phyloP scores from a whole-genome alignment of 2,797 vertebrate species.

The Valencia hispanica region DNA sequence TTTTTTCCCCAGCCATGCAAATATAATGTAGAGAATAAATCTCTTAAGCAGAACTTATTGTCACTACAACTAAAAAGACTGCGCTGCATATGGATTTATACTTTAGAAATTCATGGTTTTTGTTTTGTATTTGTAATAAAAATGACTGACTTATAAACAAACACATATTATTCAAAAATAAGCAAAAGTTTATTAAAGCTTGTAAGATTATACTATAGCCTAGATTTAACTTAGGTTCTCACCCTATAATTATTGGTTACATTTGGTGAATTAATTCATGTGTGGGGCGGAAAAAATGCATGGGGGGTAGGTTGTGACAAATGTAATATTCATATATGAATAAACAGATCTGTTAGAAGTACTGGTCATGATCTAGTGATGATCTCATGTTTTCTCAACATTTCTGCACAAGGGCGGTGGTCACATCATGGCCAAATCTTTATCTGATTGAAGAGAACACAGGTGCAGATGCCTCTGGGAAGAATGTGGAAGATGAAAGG shows the following conservation, averaged over 20 bases:
- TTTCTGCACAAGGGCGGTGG: too few relatives aligned
- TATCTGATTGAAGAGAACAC: too few relatives aligned
- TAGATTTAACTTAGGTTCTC: neutral
- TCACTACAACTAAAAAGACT: neutral
- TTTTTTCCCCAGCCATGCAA: neutral
- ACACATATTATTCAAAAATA: neutral
- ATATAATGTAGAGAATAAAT: neutral
- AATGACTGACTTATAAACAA: neutral
- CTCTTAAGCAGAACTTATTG: neutral
- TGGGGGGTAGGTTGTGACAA: neutral
- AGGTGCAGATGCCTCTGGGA: too few relatives aligned
- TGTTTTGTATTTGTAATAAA: neutral
- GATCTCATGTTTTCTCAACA: neutral
- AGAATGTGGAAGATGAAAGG: too few relatives aligned
- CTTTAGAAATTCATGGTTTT: neutral
- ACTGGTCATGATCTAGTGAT: neutral
- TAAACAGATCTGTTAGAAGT: neutral
- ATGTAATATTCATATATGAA: neutral
- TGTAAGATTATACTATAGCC: neutral
- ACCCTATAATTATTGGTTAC: neutral
- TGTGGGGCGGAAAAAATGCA: neutral
- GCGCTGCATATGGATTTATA: neutral
- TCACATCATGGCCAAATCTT: too few relatives aligned
- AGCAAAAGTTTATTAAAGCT: neutral
- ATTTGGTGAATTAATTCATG: neutral